Base-by-base conservation (phyloP, 2,888 invertebrate species). In the Caenorhabditis sp. region DNA sequence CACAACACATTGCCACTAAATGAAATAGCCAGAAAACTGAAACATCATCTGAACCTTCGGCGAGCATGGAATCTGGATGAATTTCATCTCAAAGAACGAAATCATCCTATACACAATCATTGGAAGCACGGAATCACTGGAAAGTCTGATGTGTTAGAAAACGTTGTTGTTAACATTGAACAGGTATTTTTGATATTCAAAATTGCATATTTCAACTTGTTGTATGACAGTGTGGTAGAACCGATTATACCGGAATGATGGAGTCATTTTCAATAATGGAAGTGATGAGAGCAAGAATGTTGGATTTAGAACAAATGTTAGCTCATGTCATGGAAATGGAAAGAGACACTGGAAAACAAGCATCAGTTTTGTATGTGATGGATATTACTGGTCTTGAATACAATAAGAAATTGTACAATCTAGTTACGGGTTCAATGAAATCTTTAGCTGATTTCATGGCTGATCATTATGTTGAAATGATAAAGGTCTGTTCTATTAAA, bases 391-490 rank as follows among this genome's bases (percentile, higher is more conserved):
- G 79, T n/a, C 61, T 84, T 19, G 73, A 81, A 37, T 84, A 82
- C 60, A 81, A 84, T 67, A 83, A 81, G 59, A 76, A 79, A 19
- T 78, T 84, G 31, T 83, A 82, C 54, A 78, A 77, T 49, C 69
- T 84, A 50, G 79, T 84, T 24, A 82, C 83, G 3, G 84, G 85
- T 21, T 76, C 83, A 1, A 76, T 85, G 71, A 68, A 80, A 50
- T 70, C 80, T 0, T 66, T 85, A 51, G 76, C 83, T 50, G 85
- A 85, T 59, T 85, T 84, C 65, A 85, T 85, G 85, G 81, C 85
- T 10, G 81, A 82, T 19, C 84, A 85, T 69, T 85, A 85, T 64
- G 85, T 85, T 0, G 83, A 85, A 66, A 76, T 85, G 66, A 84
- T 85, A 54, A 84, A 84, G 75, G 83, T 62, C 4, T 4, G 26